Evolutionary conservation across 2,797 vertebrate genomes (phyloP).

Genomic region (Enteromius thamalakanensis): DNA sequence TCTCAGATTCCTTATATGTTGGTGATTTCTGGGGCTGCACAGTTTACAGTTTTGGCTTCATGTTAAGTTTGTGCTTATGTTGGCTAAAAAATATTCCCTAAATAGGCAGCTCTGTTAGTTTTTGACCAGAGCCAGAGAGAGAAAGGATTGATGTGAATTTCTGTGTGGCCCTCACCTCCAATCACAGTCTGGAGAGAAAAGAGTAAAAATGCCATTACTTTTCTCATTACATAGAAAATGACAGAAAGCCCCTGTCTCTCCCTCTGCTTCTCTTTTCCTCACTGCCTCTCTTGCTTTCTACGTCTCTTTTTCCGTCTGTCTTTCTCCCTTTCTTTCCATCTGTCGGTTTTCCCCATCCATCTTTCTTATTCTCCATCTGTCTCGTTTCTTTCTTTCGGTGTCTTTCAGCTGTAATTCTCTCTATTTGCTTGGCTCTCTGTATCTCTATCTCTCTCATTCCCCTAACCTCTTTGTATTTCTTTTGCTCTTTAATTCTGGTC

Average conservation of each 20-base stretch:
- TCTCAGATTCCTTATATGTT: background rate
- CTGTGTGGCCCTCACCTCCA: conserved; percentile 64
- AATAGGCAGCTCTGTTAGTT: conserved; percentile 15
- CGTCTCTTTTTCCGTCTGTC: background rate
- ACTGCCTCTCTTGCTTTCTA: background rate
- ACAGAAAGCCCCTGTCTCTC: conserved; percentile 49
- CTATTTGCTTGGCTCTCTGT: background rate
- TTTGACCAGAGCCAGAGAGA: conserved; percentile 24
- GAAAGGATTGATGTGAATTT: conserved; percentile 58
- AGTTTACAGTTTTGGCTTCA: background rate
- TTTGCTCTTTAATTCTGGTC: background rate
- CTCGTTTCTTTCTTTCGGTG: background rate
- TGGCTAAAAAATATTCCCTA: background rate
- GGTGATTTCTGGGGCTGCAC: background rate
- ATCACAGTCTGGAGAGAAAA: conserved; percentile 59
- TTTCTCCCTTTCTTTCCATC: background rate
- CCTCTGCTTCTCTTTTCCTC: conserved; percentile 23
- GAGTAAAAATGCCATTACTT: conserved; percentile 66
- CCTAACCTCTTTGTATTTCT: background rate
- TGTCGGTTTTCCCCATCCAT: background rate
- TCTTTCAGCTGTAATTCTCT: background rate
- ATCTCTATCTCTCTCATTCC: background rate
- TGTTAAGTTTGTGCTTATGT: background rate
- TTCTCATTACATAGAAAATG: conserved; percentile 66
- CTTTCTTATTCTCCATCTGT: background rate